A percentile compares a stretch with the other conserved stretches of the same genome.
phyloP scores from a whole-genome alignment of 2,888 invertebrate species.

The Lymantria monacha region DNA sequence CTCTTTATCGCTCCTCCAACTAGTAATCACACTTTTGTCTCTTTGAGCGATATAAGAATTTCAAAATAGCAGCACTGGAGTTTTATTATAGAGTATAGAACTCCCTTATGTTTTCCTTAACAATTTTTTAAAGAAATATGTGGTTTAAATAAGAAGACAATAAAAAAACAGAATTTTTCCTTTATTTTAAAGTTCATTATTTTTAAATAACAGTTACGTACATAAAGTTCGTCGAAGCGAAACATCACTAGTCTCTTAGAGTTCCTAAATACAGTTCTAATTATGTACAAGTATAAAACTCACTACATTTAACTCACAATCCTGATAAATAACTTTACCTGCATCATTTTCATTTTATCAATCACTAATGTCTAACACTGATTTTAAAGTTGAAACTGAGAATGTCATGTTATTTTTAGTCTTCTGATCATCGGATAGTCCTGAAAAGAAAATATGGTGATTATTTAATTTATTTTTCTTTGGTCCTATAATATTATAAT shows the following conservation, averaged over 20 bases:
- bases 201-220: slow-evolving; percentile 72
- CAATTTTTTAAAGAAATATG: no score
- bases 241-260: slow-evolving; percentile 69
- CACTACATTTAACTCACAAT: slow-evolving; percentile 61
- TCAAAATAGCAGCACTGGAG: no score
- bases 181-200: slow-evolving; percentile 65
- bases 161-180: slow-evolving; percentile 61
- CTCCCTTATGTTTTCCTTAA: no score
- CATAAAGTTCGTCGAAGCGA: slow-evolving; percentile 69
- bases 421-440: slow-evolving; percentile 67
- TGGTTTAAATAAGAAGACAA: slow-evolving; percentile 33
- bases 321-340: slow-evolving; percentile 57
- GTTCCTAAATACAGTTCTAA: slow-evolving; percentile 59
- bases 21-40: no score
- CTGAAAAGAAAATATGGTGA: slow-evolving; percentile 45
- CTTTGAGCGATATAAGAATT: no score
- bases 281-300: slow-evolving; percentile 79
- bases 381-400: slow-evolving; percentile 56
- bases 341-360: slow-evolving; percentile 52
- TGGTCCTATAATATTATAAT: no score
- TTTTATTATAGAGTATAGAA: no score
- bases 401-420: slow-evolving; percentile 40
- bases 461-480: neutral
- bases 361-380: slow-evolving; percentile 70
- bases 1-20: no score